These are phyloP conservation scores for Esox masquinongy DNA, from an alignment of 2,797 vertebrate genomes.

Conservation along the genomic window DNA sequence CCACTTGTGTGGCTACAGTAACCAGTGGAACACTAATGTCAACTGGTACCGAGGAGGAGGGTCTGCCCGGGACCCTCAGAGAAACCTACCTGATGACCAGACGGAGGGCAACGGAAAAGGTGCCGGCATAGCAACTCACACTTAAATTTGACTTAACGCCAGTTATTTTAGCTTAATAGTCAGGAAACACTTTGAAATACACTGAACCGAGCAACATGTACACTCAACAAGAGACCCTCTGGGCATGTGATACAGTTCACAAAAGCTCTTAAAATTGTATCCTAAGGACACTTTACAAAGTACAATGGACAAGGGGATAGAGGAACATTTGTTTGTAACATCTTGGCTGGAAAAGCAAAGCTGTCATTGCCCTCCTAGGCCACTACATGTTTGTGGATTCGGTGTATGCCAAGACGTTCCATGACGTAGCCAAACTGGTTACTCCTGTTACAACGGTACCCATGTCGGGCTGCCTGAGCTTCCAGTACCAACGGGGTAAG, in stretches of 20 bases:
- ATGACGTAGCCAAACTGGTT: slow-evolving; percentile 90
- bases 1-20: slow-evolving; percentile 92
- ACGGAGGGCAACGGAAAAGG: slow-evolving; percentile 79
- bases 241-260: background rate
- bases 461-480: slow-evolving; percentile 90
- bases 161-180: no score
- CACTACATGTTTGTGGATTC: slow-evolving; percentile 97
- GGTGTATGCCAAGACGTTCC: slow-evolving; percentile 84
- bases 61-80: slow-evolving; percentile 67
- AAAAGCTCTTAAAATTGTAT: background rate
- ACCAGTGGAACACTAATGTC: slow-evolving; percentile 90
- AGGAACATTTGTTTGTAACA: background rate
- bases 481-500: slow-evolving; percentile 87
- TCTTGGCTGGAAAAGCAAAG: background rate
- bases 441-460: slow-evolving; percentile 84
- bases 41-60: slow-evolving; percentile 95
- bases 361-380: slow-evolving; percentile 68
- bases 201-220: background rate
- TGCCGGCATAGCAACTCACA: slow-evolving; percentile 42
- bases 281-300: background rate
- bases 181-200: no score
- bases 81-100: slow-evolving; percentile 79
- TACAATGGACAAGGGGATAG: background rate
- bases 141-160: no score
- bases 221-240: background rate